Base-by-base conservation (phyloP, 2,888 invertebrate species). In the Cephalotes varians region DNA sequence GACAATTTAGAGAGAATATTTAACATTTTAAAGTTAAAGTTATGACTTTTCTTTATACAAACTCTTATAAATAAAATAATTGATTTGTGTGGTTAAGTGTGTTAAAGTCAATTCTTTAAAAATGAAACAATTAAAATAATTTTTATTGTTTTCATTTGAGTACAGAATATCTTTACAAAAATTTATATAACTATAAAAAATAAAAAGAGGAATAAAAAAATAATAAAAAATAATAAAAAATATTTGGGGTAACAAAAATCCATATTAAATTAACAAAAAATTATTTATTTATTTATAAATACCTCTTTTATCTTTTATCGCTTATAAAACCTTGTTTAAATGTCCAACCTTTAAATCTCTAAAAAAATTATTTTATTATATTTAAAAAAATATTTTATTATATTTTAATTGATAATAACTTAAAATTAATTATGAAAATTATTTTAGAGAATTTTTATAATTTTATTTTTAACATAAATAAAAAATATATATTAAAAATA, bases 1-100 rank as follows among this genome's bases (percentile, higher is more conserved):
- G 12, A 67, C 25, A 65, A 31, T 54, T 21, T 21, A 21, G n/a
- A 62, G 18, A 37, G 37, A 12, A 76, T 54, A 65, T 51, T 76
- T 51, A 28, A 31, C 67, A 40, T 54, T 54, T 54, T 28, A 40
- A n/a, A n/a, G 6, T 31, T 15, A 15, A 40, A 51, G 6, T 67
- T n/a, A 25, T 12, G 0, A 65, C 1, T 65, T n/a, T 64, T 49
- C 4, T 21, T 73, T n/a, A n/a, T 25, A 15, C 25, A 47, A 47
- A 37, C 25, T 34, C 47, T 37, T 40, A 58, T n/a, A 4, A 28
- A 40, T 40, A 40, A 37, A 21, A 10, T 37, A 25, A 28, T 49
- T 69, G 31, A 1, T 49, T 34, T 37, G 7, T 37, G 7, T n/a
- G n/a, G 34, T 60, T 10, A n/a, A n/a, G n/a, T n/a, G n/a, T n/a